Percentiles rank a stretch among this genome's conserved stretches.
Conservation (phyloP, 2,113 vertebrate genomes). For the Leptocoma aspasia region DNA sequence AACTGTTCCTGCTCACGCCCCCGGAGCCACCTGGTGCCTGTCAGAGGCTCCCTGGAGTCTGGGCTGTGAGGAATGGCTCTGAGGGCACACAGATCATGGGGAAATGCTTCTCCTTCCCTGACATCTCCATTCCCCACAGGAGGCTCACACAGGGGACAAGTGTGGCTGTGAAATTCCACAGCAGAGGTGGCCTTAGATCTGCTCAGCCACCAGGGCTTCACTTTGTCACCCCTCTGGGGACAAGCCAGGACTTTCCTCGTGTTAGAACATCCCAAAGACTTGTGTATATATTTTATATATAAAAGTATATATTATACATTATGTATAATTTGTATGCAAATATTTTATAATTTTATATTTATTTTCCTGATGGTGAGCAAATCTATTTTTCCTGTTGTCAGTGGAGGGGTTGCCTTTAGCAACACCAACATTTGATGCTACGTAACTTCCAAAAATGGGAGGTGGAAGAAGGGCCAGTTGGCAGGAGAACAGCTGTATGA, state of each 20-base stretch:
- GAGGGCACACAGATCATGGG: background rate
- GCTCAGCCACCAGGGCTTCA: background rate
- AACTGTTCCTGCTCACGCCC: accelerated
- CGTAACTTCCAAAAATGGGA: background rate
- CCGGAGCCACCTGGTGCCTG: accelerated
- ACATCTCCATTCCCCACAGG: background rate
- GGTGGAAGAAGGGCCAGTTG: background rate
- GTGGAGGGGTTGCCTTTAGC: background rate
- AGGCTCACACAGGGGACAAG: background rate
- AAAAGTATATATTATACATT: no score
- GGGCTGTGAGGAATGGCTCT: background rate
- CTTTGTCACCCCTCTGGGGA: background rate
- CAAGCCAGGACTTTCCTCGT: background rate
- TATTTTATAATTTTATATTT: background rate
- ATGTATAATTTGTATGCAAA: no score
- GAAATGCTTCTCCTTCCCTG: background rate
- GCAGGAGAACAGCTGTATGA: background rate
- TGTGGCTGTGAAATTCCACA: background rate
- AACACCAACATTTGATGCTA: background rate
- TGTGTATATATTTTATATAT: background rate
- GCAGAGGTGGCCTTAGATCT: background rate
- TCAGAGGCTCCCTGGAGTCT: background rate
- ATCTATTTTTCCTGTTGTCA: background rate
- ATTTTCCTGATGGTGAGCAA: background rate
- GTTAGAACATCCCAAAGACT: background rate